Percentiles rank a stretch among this genome's conserved stretches.
Evolutionary conservation across 2,888 invertebrate species (phyloP).

Genomic region (Trilocha varians): DNA sequence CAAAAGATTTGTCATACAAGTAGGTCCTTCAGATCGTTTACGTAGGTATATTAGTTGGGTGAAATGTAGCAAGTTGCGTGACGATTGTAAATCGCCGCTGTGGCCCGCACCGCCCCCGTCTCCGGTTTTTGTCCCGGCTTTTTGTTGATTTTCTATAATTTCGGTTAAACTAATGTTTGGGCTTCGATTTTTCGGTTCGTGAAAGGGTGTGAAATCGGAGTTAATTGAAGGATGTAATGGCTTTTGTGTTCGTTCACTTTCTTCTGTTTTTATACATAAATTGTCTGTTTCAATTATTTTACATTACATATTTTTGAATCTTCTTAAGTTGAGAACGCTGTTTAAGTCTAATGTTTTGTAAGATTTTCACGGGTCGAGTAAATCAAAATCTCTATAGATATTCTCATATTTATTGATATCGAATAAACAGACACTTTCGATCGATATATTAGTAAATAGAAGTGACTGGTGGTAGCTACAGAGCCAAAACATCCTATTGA

Average conservation of each 20-base stretch:
- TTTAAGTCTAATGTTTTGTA: too few species aligned
- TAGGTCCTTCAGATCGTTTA: background rate
- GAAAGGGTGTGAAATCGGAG: slow-evolving; percentile 70
- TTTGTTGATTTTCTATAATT: slow-evolving; percentile 69
- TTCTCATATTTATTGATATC: too few species aligned
- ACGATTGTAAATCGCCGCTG: slow-evolving; percentile 16
- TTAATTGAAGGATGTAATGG: slow-evolving; percentile 67
- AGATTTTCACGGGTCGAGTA: too few species aligned
- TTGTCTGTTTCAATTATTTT: background rate
- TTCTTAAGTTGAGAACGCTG: background rate
- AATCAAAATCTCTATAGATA: too few species aligned
- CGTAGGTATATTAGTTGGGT: background rate
- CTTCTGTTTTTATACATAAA: slow-evolving; percentile 30
- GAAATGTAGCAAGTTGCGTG: background rate
- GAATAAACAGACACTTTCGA: too few species aligned
- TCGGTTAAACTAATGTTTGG: slow-evolving; percentile 72
- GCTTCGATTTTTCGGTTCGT: slow-evolving; percentile 72
- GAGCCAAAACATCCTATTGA: too few species aligned
- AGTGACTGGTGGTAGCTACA: too few species aligned
- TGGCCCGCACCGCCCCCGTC: slow-evolving; percentile 33
- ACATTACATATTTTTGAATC: background rate
- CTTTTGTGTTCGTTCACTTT: slow-evolving; percentile 65
- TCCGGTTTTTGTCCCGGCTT: slow-evolving; percentile 49
- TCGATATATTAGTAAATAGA: too few species aligned
- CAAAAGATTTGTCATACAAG: background rate